Evolutionary conservation across 2,797 vertebrate species (phyloP).

Genomic region (Xenentodon cancila): DNA sequence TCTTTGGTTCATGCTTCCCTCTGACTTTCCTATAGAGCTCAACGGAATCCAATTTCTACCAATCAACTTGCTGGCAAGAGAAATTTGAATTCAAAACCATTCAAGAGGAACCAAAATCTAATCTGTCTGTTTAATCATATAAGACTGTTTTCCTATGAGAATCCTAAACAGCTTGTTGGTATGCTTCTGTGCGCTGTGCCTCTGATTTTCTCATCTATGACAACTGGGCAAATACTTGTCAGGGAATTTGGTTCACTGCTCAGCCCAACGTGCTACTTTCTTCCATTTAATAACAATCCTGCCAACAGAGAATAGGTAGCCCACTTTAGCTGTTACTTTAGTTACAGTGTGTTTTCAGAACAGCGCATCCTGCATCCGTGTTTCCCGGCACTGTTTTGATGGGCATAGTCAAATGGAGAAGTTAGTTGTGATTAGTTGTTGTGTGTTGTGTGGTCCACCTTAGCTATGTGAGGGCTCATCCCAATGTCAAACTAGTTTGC

Average conservation of each 20-base stretch:
- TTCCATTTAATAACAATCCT: neutral
- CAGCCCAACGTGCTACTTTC: neutral
- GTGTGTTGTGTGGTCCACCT: no score
- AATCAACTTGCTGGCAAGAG: constrained; percentile 64
- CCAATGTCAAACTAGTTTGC: no score
- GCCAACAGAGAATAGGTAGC: neutral
- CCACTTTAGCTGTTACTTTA: no score
- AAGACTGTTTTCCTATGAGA: constrained; percentile 46
- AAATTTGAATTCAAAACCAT: constrained; percentile 66
- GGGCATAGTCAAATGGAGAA: no score
- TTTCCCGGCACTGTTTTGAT: no score
- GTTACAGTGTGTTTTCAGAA: no score
- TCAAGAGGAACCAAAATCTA: constrained; percentile 74
- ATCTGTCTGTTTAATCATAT: constrained; percentile 74
- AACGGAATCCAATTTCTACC: constrained; percentile 64
- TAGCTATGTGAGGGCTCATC: no score
- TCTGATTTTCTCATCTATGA: constrained; percentile 38
- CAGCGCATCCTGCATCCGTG: no score
- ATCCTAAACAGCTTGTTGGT: constrained; percentile 45
- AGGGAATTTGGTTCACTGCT: neutral
- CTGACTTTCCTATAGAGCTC: constrained; percentile 45
- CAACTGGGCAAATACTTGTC: neutral
- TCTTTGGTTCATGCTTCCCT: constrained; percentile 49
- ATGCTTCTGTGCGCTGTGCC: constrained; percentile 22
- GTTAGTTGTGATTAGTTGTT: no score